Evolutionary conservation across 37 sponge, comb jelly and placozoan genomes (phyloP), one percentile per base, ranked within the genome.

Genomic region (Beroe forskalii): DNA sequence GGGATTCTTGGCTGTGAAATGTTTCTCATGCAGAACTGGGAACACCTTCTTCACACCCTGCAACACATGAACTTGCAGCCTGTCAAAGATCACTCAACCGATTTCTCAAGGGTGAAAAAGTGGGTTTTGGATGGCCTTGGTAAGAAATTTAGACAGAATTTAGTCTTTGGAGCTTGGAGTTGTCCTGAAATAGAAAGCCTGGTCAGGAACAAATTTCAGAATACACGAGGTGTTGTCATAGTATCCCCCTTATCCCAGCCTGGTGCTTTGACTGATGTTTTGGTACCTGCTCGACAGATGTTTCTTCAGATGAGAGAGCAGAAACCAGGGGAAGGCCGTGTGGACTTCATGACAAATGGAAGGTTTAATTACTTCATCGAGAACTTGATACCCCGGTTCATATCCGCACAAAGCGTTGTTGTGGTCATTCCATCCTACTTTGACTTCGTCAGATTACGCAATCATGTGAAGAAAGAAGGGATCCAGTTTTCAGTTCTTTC

Each of bases 21-120:
- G 38, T 95, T 94, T 90, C 95, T 99, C 38, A 99, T 99, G 99
- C 99, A 99, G 90, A 99, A 99, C 91, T 99, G 99, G 99, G 94
- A 93, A 37, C 99, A 97, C 76, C 40, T 96, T 28, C 28, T 80
- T 4, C 86, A 42, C 23, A 33, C 37, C 12, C 41, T 62, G 17
- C 25, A 90, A 23, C 64, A 42, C 37, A 27, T 40, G 12, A 66
- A 90, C 33, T 24, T 66, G 41, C 41, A 90, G 23, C 90, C 66
- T 28, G 32, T 60, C 30, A 32, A 62, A 8, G 27, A 62, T 28
- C 8, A 38, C 23, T 23, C n/a, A 25, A 64, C 44, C n/a, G 90
- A 66, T 32, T 90, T 90, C 61, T 90, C 67, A 24, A 62, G 67
- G 67, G 91, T 98, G 44, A 89, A 95, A 55, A 48, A 62, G 67